Evolutionary conservation across 1,140 invertebrate genomes (phyloP).

Genomic region (Rhynchophorus ferrugineus): DNA sequence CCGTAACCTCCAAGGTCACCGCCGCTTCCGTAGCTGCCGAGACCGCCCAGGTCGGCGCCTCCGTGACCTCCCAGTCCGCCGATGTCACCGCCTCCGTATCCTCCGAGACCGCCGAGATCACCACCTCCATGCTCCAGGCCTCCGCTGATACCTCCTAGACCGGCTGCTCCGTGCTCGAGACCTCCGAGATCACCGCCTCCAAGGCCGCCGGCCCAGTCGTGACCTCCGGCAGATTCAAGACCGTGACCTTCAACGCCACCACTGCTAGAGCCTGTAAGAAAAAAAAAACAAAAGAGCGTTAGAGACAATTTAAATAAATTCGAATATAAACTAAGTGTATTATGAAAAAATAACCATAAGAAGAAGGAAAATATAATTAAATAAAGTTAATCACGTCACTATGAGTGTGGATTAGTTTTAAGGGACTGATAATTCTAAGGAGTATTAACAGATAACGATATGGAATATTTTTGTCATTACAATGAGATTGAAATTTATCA

Average conservation of each 20-base stretch:
- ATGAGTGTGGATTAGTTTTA: too few species aligned
- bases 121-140: constrained; percentile 9
- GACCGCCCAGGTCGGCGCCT: constrained; percentile 15
- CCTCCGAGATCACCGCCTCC: constrained; percentile 15
- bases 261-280: constrained; percentile 14
- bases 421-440: too few species aligned
- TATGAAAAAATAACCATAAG: too few species aligned
- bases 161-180: constrained; percentile 15
- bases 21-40: constrained; percentile 16
- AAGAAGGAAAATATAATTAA: too few species aligned
- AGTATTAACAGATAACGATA: too few species aligned
- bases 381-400: too few species aligned
- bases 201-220: constrained; percentile 15
- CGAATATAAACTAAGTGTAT: too few species aligned
- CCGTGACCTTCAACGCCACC: constrained; percentile 12
- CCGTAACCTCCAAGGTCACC: constrained; percentile 16
- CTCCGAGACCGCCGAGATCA: constrained; percentile 10
- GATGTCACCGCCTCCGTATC: constrained; percentile 10
- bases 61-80: constrained; percentile 10
- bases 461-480: too few species aligned
- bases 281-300: neutral
- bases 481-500: too few species aligned
- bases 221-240: constrained; percentile 19
- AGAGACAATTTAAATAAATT: neutral
- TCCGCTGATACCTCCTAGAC: neutral